phyloP scores from a whole-genome alignment of 2,888 invertebrate genomes.

The Hypena proboscidalis region DNA sequence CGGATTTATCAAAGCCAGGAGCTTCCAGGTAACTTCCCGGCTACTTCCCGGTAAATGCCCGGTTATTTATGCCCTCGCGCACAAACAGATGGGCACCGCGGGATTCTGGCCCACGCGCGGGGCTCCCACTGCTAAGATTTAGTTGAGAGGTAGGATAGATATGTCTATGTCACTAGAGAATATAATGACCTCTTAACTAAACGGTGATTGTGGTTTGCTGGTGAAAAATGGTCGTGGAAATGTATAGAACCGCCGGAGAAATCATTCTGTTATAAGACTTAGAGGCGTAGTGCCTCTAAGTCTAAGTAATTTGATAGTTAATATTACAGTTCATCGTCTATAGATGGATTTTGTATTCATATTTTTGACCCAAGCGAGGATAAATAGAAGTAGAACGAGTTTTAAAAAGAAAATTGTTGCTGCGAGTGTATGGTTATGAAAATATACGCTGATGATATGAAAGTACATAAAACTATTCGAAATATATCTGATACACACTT shows the following conservation, averaged over 20 bases:
- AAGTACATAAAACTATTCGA: no score
- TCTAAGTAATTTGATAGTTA: no score
- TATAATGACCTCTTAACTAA: slow-evolving; percentile 35
- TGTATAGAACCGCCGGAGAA: slow-evolving; percentile 1
- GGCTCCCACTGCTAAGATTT: slow-evolving; percentile 38
- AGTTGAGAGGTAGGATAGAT: slow-evolving; percentile 38
- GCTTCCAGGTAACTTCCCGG: slow-evolving; percentile 55
- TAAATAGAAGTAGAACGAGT: no score
- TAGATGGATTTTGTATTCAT: no score
- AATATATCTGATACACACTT: no score
- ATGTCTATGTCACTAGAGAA: slow-evolving; percentile 40
- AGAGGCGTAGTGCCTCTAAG: no score
- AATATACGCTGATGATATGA: no score
- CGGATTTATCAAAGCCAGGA: slow-evolving; percentile 69
- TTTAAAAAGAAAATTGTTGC: no score
- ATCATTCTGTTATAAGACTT: no score
- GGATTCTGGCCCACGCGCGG: slow-evolving; percentile 65
- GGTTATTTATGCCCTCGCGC: slow-evolving; percentile 48
- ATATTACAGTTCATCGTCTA: no score
- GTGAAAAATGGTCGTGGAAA: background rate
- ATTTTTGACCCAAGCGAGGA: no score
- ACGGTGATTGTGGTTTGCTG: slow-evolving; percentile 8
- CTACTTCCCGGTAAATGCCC: slow-evolving; percentile 55
- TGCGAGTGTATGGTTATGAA: no score
- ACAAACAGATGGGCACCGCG: slow-evolving; percentile 66